Conservation (phyloP, 2,113 vertebrate genomes). For the Edolisoma coerulescens region DNA sequence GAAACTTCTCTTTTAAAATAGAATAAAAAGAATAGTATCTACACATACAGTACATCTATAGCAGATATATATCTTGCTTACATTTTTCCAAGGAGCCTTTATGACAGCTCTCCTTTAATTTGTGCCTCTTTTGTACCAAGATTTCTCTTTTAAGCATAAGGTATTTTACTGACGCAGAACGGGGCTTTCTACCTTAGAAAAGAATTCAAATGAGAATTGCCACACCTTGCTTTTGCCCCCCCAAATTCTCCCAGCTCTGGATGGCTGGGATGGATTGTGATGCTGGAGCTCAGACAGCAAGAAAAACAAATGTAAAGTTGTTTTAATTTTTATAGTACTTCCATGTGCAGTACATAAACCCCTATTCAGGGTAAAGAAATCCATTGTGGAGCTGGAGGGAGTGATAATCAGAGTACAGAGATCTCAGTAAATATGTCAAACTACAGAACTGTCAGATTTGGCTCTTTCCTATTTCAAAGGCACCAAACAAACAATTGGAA, state of each 20-base stretch:
- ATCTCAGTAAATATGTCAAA: background rate
- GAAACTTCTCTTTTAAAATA: background rate
- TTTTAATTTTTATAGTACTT: constrained; percentile 2
- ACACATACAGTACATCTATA: background rate
- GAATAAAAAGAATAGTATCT: background rate
- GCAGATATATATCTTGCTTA: background rate
- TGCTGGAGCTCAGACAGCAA: background rate
- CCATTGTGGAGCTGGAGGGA: background rate
- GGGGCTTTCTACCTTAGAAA: background rate
- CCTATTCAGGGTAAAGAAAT: background rate
- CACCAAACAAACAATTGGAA: background rate
- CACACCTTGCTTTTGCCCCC: background rate
- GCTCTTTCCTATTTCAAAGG: background rate
- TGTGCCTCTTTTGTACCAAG: background rate
- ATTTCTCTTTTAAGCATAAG: background rate
- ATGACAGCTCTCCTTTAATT: background rate
- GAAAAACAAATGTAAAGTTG: background rate
- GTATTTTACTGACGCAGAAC: background rate
- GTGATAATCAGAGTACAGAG: background rate
- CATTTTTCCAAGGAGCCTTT: background rate
- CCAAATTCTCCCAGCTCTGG: background rate
- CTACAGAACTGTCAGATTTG: background rate
- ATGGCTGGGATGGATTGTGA: background rate
- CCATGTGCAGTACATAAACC: background rate
- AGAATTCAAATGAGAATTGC: background rate